A percentile compares a stretch with the other conserved stretches of the same genome.
phyloP scores from a whole-genome alignment of 2,113 vertebrate species.

The Dryoscopus gambensis region DNA sequence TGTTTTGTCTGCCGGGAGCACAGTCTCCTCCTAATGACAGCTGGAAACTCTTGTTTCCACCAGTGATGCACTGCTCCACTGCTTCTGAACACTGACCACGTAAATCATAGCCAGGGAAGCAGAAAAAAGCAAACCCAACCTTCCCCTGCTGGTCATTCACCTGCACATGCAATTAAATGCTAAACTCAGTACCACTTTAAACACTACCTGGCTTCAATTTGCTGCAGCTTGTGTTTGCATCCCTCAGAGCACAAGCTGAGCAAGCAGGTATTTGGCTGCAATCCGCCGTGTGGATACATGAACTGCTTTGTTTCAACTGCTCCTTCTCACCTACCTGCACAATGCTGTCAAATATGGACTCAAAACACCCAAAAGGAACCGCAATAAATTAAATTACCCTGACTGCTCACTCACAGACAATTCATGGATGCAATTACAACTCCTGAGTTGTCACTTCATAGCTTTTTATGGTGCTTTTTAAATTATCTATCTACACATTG shows the following conservation, averaged over 20 bases:
- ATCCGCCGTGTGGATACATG: neutral
- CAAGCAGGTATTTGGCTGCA: neutral
- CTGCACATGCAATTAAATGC: neutral
- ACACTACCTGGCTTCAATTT: neutral
- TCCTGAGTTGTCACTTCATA: neutral
- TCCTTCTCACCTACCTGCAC: neutral
- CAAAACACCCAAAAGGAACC: neutral
- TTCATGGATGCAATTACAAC: neutral
- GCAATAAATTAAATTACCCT: neutral
- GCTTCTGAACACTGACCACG: neutral
- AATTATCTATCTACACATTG: neutral
- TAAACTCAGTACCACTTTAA: neutral
- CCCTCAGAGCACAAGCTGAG: neutral
- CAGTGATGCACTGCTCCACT: neutral
- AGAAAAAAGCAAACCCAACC: neutral
- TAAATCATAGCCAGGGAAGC: neutral
- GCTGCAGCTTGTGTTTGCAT: neutral
- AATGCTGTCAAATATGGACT: neutral
- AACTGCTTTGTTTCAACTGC: neutral
- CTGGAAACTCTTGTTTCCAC: neutral
- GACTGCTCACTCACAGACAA: neutral
- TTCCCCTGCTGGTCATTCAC: neutral
- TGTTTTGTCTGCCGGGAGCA: neutral
- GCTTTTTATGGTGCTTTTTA: neutral
- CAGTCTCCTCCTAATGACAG: neutral